Evolutionary conservation across 1,140 invertebrate genomes (phyloP).

Genomic region (Pseudomyrmex concolor): DNA sequence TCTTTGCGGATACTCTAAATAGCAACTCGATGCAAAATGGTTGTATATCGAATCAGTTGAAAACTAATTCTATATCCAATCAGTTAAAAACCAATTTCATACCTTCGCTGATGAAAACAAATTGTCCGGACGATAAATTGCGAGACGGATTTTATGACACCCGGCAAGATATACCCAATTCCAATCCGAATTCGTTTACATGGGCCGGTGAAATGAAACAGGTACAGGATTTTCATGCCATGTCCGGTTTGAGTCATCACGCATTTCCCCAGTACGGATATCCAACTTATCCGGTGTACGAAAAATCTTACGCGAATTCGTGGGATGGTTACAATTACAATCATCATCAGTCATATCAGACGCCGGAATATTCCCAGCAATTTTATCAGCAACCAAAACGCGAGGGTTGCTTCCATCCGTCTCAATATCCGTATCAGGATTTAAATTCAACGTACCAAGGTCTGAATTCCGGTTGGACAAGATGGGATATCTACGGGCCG

Average conservation of each 20-base stretch:
- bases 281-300: slow-evolving; percentile 79
- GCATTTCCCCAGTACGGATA: slow-evolving; percentile 80
- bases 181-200: slow-evolving; percentile 71
- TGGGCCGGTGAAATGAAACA: slow-evolving; percentile 82
- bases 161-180: slow-evolving; percentile 66
- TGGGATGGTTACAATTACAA: slow-evolving; percentile 78
- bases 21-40: slow-evolving; percentile 49
- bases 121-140: slow-evolving; percentile 76
- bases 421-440: slow-evolving; percentile 82
- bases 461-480: slow-evolving; percentile 79
- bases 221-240: slow-evolving; percentile 80
- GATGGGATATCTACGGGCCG: slow-evolving; percentile 81
- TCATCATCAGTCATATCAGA: slow-evolving; percentile 74
- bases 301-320: slow-evolving; percentile 79
- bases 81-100: no score
- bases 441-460: slow-evolving; percentile 78
- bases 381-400: slow-evolving; percentile 81
- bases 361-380: slow-evolving; percentile 76
- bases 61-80: no score
- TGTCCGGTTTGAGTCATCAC: slow-evolving; percentile 77
- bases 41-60: slow-evolving; percentile 40
- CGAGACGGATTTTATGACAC: slow-evolving; percentile 76
- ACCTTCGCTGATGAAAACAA: slow-evolving; percentile 54
- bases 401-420: slow-evolving; percentile 75
- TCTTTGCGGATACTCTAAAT: slow-evolving; percentile 69